phyloP scores from a whole-genome alignment of 2,113 vertebrate genomes.

The Chionis minor region DNA sequence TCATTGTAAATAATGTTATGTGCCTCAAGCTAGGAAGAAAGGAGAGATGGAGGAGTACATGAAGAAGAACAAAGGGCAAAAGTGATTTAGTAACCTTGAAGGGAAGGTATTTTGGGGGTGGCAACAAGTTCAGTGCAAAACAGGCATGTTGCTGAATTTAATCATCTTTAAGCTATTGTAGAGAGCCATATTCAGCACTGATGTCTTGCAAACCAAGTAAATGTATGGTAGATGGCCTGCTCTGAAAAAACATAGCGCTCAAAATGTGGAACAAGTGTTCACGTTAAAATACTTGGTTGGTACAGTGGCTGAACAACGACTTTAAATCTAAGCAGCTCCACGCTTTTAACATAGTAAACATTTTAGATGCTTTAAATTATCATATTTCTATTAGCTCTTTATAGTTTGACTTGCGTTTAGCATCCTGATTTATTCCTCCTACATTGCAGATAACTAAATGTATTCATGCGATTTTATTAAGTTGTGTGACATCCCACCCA shows the following conservation, averaged over 20 bases:
- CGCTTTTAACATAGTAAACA: neutral
- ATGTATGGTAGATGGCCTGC: neutral
- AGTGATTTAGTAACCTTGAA: neutral
- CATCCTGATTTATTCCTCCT: conserved; percentile 13
- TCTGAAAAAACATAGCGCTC: neutral
- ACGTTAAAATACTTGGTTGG: neutral
- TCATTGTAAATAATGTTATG: fast-evolving
- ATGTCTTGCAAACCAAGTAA: neutral
- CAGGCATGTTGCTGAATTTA: neutral
- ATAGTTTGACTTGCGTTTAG: neutral
- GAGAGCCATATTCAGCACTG: neutral
- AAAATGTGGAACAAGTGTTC: neutral
- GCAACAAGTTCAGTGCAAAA: neutral
- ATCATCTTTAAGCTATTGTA: neutral
- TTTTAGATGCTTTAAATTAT: neutral
- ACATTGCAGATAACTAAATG: neutral
- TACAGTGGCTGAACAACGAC: neutral
- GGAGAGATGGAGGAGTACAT: fast-evolving
- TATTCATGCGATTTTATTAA: neutral
- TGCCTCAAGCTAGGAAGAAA: neutral
- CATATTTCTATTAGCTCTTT: neutral
- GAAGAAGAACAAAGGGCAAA: neutral
- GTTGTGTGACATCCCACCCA: neutral
- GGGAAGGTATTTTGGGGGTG: neutral
- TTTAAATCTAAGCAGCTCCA: neutral